Evolutionary conservation across 2,797 vertebrate species (phyloP).

Genomic region (Denticeps clupeoides): DNA sequence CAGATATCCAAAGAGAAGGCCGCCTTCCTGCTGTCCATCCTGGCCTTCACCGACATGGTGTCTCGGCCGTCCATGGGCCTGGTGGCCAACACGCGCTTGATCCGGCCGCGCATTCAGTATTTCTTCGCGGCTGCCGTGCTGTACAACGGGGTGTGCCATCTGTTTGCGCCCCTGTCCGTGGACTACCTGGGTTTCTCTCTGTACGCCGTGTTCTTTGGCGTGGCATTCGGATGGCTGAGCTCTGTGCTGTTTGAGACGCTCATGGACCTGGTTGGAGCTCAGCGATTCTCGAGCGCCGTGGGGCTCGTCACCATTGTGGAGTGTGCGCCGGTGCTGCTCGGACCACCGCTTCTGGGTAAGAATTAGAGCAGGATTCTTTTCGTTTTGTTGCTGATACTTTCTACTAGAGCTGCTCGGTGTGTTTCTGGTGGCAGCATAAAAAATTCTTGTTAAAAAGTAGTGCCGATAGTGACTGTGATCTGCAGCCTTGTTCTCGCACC

Average conservation of each 20-base stretch:
- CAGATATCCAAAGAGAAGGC: constrained; percentile 76
- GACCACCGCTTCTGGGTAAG: constrained; percentile 83
- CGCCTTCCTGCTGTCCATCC: constrained; percentile 83
- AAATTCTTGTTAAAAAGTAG: too few species aligned
- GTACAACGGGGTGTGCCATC: constrained; percentile 83
- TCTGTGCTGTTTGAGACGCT: constrained; percentile 89
- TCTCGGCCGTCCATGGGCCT: constrained; percentile 94
- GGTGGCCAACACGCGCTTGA: constrained; percentile 82
- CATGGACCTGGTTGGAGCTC: constrained; percentile 90
- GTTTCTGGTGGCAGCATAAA: too few species aligned
- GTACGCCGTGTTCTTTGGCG: constrained; percentile 87
- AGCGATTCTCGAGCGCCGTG: constrained; percentile 89
- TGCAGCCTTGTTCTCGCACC: too few species aligned
- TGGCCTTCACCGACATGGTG: constrained; percentile 94
- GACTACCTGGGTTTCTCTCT: constrained; percentile 74
- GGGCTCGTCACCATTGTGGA: constrained; percentile 95
- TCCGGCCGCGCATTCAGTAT: constrained; percentile 84
- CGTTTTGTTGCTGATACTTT: too few species aligned
- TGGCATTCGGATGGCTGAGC: constrained; percentile 93
- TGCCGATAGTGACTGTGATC: too few species aligned
- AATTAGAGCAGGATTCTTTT: background rate
- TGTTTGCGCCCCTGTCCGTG: constrained; percentile 67
- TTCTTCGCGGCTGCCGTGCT: constrained; percentile 80
- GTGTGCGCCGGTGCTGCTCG: constrained; percentile 83
- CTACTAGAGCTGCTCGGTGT: too few species aligned